Conservation (phyloP, 2,797 vertebrate genomes). For the Sciaenops ocellatus region DNA sequence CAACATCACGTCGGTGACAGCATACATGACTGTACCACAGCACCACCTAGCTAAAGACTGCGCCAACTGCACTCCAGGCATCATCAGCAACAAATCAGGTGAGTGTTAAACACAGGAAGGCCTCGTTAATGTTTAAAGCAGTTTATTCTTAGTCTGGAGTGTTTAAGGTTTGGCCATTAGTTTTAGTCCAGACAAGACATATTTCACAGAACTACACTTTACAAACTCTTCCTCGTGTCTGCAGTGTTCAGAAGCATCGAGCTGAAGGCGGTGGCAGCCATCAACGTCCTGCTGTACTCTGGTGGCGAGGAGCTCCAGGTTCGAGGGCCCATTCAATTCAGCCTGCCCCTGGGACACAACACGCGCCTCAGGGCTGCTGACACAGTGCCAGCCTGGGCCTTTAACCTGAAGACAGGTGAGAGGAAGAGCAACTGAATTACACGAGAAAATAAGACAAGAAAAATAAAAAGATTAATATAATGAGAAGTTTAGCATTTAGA, state of each 20-base stretch:
- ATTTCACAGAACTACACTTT: background rate
- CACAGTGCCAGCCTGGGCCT: slow-evolving; percentile 92
- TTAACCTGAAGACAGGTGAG: slow-evolving; percentile 90
- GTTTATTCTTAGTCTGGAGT: background rate
- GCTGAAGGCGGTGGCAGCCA: slow-evolving; percentile 88
- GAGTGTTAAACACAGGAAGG: background rate
- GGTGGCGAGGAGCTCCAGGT: slow-evolving; percentile 88
- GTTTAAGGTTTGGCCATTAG: too few species aligned
- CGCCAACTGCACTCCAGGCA: slow-evolving; percentile 87
- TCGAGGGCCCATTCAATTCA: slow-evolving; percentile 91
- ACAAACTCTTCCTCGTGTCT: background rate
- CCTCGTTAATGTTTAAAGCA: background rate
- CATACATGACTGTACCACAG: slow-evolving; percentile 91
- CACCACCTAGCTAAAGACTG: slow-evolving; percentile 89
- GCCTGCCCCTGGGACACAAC: slow-evolving; percentile 86
- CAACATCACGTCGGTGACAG: slow-evolving; percentile 89
- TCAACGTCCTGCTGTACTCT: slow-evolving; percentile 89
- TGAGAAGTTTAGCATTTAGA: background rate
- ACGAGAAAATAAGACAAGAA: background rate
- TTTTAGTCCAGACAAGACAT: background rate
- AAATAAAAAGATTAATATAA: background rate
- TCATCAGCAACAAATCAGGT: slow-evolving; percentile 91
- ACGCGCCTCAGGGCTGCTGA: slow-evolving; percentile 84
- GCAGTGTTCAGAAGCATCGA: slow-evolving; percentile 89
- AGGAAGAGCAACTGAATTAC: background rate